Evolutionary conservation across 2,888 invertebrate genomes (phyloP).

Genomic region (Trichopria drosophilae): DNA sequence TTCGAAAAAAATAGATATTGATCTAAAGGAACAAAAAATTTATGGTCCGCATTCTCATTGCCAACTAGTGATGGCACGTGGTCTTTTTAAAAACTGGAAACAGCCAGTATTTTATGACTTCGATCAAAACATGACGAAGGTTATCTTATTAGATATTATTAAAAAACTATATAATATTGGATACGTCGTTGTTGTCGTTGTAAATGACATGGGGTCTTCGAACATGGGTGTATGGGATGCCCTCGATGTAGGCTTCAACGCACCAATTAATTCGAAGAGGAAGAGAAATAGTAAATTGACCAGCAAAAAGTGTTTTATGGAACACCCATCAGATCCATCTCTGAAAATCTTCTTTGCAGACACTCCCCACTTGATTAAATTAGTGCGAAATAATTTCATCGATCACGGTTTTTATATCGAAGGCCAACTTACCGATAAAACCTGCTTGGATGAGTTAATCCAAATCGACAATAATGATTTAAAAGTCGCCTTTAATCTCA

Average conservation of each 20-base stretch:
- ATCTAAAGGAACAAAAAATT: conserved; percentile 17
- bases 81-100: conserved; percentile 24
- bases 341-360: conserved; percentile 2
- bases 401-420: no score
- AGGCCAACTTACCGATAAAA: no score
- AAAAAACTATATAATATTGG: conserved; percentile 16
- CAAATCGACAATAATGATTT: no score
- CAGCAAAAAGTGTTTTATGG: neutral
- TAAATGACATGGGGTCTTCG: conserved; percentile 18
- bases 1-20: conserved; percentile 10
- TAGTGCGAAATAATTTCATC: conserved; percentile 5
- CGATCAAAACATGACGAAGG: conserved; percentile 26
- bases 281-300: no score
- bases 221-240: neutral
- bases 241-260: neutral
- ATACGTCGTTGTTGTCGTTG: conserved; percentile 22
- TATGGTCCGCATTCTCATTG: conserved; percentile 20
- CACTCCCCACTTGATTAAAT: conserved; percentile 7
- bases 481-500: conserved; percentile 1
- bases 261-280: no score
- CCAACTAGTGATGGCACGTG: conserved; percentile 19
- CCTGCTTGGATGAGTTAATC: no score
- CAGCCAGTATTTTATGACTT: conserved; percentile 29
- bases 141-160: conserved; percentile 21
- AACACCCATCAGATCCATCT: neutral